Evolutionary conservation across 2,113 vertebrate species (phyloP).

Genomic region (Muntiacus reevesi): DNA sequence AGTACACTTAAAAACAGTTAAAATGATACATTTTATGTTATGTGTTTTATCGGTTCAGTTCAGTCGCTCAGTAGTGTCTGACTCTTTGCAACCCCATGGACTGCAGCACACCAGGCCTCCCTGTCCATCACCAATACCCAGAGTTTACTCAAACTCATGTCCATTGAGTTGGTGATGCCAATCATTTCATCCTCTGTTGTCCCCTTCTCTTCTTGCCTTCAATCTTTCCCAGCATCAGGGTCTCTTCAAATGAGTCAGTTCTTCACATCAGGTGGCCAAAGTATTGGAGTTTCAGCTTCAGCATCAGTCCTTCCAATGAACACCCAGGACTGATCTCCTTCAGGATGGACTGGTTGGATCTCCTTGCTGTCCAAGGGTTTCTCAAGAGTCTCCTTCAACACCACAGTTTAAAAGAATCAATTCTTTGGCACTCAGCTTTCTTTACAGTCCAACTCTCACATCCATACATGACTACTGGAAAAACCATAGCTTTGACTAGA

Average conservation of each 20-base stretch:
- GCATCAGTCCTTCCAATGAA: too few relatives aligned
- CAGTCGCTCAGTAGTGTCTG: background rate
- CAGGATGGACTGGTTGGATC: background rate
- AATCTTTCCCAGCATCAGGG: too few relatives aligned
- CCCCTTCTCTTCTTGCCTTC: too few relatives aligned
- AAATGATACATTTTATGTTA: background rate
- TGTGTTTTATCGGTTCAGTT: background rate
- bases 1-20: background rate
- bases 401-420: background rate
- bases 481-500: too few relatives aligned
- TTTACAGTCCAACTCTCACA: too few relatives aligned
- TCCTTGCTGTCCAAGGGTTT: background rate
- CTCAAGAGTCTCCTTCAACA: background rate
- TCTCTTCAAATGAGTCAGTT: too few relatives aligned
- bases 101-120: background rate
- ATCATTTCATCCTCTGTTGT: background rate
- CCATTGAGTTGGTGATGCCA: background rate
- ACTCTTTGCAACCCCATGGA: background rate
- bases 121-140: rapidly evolving
- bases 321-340: too few relatives aligned
- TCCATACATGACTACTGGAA: too few relatives aligned
- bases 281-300: too few relatives aligned
- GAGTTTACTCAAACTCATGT: background rate
- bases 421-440: too few relatives aligned
- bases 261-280: too few relatives aligned